Base-by-base conservation (phyloP, 2,888 invertebrate genomes). In the Pogonocherus hispidulus region DNA sequence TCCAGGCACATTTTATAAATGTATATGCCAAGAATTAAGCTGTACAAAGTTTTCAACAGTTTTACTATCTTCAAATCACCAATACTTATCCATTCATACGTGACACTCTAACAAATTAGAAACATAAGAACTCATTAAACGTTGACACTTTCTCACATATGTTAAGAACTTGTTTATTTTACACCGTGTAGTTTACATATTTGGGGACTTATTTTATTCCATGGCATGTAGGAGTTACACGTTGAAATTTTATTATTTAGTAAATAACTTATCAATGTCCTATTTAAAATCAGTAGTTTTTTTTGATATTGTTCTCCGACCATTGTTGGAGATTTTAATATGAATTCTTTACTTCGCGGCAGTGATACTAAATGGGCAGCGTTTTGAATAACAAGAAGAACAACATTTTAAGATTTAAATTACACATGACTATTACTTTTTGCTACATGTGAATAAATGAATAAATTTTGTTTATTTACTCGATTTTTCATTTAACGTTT, bases 91-190 rank as follows among this genome's bases (percentile, higher is more conserved):
- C 23, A 63, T 35, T 16, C 55, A 55, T 55, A 55, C 44, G 55
- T 66, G 66, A 66, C 60, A 66, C 22, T 44, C 19, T 16, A 60
- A 66, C 66, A 66, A 66, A 60, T 66, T 55, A 47, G 41, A 23
- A 55, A 62, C 66, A 66, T 66, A 54, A 66, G 51, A 56, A 23
- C 35, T 51, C 55, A 46, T 64, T 64, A 64, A 27, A 55, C 46
- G 54, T 32, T 56, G 63, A 56, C 55, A 47, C 32, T 32, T 19
- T 64, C 47, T 46, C 51, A 55, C 46, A 47, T 64, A 18, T 55
- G 62, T 64, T 46, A 22, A 20, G 18, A 56, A 49, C 63, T 64
- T 56, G 55, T 64, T 55, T 55, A 22, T 19, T 44, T 46, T 55
- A 23, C 46, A 55, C 9, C 23, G 27, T n/a, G 37, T 22, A n/a